phyloP scores from a whole-genome alignment of 2,888 invertebrate genomes.

The Microctonus hyperodae region DNA sequence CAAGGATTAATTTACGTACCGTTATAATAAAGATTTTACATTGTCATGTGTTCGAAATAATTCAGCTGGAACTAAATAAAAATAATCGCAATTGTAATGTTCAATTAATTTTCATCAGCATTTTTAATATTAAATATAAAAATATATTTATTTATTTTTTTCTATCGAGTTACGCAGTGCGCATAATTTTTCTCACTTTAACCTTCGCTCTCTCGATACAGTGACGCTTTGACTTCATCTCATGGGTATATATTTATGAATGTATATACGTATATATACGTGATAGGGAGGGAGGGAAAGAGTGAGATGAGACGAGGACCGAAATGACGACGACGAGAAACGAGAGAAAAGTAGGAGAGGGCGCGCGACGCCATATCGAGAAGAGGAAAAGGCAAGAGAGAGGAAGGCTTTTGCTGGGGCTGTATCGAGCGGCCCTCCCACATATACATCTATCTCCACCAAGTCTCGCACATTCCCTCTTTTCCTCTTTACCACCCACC shows the following conservation, averaged over 20 bases:
- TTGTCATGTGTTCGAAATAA: too few relatives aligned
- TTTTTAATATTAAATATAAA: too few relatives aligned
- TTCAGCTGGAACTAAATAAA: too few relatives aligned
- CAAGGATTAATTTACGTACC: too few relatives aligned
- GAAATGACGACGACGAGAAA: conserved; percentile 21
- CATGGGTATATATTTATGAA: too few relatives aligned
- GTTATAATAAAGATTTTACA: too few relatives aligned
- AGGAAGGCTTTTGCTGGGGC: conserved; percentile 61
- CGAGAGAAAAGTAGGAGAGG: background rate
- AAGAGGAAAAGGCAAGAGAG: conserved; percentile 28
- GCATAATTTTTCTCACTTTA: conserved; percentile 64
- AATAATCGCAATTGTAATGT: too few relatives aligned
- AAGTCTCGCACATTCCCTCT: conserved; percentile 50
- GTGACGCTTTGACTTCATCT: conserved; percentile 56
- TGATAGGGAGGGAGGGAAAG: background rate
- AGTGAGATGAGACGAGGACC: conserved; percentile 32
- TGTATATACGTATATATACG: background rate
- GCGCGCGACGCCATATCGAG: conserved; percentile 23
- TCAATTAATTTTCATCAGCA: too few relatives aligned
- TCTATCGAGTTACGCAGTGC: conserved; percentile 60
- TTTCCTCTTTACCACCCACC: conserved; percentile 30
- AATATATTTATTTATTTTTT: too few relatives aligned
- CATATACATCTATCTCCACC: conserved; percentile 62
- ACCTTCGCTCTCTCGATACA: conserved; percentile 57
- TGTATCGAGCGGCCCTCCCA: conserved; percentile 64